These are phyloP conservation scores for Myopa tessellatipennis DNA, from an alignment of 2,888 invertebrate genomes.

Conservation along the genomic window DNA sequence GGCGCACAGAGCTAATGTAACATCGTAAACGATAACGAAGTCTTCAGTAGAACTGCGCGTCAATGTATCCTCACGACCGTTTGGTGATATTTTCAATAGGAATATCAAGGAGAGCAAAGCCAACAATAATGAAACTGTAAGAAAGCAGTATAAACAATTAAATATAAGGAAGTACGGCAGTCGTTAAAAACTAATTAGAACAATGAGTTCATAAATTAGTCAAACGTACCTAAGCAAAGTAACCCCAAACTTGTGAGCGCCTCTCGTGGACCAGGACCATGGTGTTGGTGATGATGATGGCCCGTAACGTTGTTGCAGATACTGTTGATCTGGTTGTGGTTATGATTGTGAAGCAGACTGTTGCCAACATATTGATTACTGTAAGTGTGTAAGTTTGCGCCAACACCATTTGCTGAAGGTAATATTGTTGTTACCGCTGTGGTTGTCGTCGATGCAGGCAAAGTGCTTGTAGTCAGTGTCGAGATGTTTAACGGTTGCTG, in stretches of 20 bases:
- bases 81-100: slow-evolving; percentile 82
- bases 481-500: slow-evolving; percentile 76
- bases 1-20: slow-evolving; percentile 89
- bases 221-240: slow-evolving; percentile 75
- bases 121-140: slow-evolving; percentile 80
- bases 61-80: slow-evolving; percentile 68
- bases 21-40: slow-evolving; percentile 90
- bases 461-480: slow-evolving; percentile 23
- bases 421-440: slow-evolving; percentile 57
- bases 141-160: slow-evolving; percentile 22
- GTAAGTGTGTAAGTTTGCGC: slow-evolving; percentile 59
- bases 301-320: slow-evolving; percentile 54
- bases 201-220: slow-evolving; percentile 1
- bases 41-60: slow-evolving; percentile 77
- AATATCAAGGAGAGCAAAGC: slow-evolving; percentile 87
- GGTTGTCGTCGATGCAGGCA: slow-evolving; percentile 47
- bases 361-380: slow-evolving; percentile 59
- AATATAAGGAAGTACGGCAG: neutral
- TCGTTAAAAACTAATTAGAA: neutral
- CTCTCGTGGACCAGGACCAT: slow-evolving; percentile 77
- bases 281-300: slow-evolving; percentile 69
- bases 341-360: slow-evolving; percentile 43
- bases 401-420: slow-evolving; percentile 58
- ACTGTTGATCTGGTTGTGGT: slow-evolving; percentile 53
- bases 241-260: slow-evolving; percentile 87